phyloP scores from a whole-genome alignment of 2,113 vertebrate genomes.

The Cryptomyrus ogoouensis region DNA sequence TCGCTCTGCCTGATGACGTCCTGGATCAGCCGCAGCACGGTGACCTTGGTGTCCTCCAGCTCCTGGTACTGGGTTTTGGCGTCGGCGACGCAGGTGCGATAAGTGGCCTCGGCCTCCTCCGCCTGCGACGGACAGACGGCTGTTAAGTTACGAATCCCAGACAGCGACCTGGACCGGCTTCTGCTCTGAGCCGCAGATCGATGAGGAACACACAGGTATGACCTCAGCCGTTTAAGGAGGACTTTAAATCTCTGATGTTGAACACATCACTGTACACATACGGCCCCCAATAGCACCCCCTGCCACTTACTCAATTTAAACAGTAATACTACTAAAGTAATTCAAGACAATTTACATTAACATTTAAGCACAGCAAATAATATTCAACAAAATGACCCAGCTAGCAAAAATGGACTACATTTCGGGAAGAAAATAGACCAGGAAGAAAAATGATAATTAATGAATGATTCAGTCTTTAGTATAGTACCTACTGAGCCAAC shows the following conservation, averaged over 20 bases:
- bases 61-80: conserved; percentile 86
- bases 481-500: too few relatives aligned
- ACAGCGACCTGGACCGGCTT: background rate
- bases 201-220: background rate
- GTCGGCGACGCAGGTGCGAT: conserved; percentile 81
- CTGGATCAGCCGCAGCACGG: conserved; percentile 80
- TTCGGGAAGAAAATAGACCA: too few relatives aligned
- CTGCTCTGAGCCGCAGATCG: background rate
- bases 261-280: background rate
- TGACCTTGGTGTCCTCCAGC: conserved; percentile 91
- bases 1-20: conserved; percentile 90
- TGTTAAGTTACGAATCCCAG: background rate
- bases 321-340: too few relatives aligned
- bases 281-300: too few relatives aligned
- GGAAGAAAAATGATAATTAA: too few relatives aligned
- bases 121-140: conserved; percentile 54
- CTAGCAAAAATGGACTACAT: too few relatives aligned
- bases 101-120: conserved; percentile 90
- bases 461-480: too few relatives aligned
- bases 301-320: too few relatives aligned
- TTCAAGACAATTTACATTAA: background rate
- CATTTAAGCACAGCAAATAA: background rate
- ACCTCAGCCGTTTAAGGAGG: background rate
- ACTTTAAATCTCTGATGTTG: background rate
- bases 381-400: background rate